Conservation (phyloP, 2,888 invertebrate genomes). For the Epinotia bilunana region DNA sequence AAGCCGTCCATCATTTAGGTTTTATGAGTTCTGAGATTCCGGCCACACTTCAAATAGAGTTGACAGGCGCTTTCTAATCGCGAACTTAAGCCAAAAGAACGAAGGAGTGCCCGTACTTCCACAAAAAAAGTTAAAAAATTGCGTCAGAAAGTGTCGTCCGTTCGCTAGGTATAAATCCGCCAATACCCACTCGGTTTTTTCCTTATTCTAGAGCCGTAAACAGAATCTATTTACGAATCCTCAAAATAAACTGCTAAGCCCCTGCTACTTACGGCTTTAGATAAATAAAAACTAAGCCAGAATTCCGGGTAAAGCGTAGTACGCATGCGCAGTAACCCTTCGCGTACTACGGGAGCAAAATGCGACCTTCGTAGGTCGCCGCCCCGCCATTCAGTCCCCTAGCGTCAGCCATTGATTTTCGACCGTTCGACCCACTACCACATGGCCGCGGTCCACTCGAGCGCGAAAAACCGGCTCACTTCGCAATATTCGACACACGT, state of each 20-base stretch:
- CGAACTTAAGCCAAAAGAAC: not conserved
- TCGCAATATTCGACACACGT: conserved; percentile 58
- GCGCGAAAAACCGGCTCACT: conserved; percentile 67
- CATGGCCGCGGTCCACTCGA: conserved; percentile 62
- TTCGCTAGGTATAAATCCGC: not conserved
- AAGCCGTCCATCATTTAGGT: not conserved
- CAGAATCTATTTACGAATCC: conserved; percentile 8
- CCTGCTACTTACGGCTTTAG: conserved; percentile 10
- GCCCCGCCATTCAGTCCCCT: conserved; percentile 74
- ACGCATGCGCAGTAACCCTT: conserved; percentile 74
- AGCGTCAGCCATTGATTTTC: conserved; percentile 77
- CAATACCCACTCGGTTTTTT: not conserved
- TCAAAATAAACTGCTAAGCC: conserved; percentile 4
- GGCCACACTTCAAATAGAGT: not conserved
- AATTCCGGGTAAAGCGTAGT: conserved; percentile 29
- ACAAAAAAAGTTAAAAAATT: not conserved
- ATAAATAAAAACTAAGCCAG: conserved; percentile 30
- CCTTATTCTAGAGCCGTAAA: conserved; percentile 1
- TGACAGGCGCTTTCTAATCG: not conserved
- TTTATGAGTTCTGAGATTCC: not conserved
- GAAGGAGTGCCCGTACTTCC: not conserved
- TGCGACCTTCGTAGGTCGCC: conserved; percentile 79
- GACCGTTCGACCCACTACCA: conserved; percentile 59
- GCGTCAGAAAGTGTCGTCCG: not conserved
- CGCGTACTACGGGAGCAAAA: conserved; percentile 72